These are phyloP conservation scores for Anthonomus grandis DNA, from an alignment of 1,140 invertebrate genomes.

Conservation along the genomic window DNA sequence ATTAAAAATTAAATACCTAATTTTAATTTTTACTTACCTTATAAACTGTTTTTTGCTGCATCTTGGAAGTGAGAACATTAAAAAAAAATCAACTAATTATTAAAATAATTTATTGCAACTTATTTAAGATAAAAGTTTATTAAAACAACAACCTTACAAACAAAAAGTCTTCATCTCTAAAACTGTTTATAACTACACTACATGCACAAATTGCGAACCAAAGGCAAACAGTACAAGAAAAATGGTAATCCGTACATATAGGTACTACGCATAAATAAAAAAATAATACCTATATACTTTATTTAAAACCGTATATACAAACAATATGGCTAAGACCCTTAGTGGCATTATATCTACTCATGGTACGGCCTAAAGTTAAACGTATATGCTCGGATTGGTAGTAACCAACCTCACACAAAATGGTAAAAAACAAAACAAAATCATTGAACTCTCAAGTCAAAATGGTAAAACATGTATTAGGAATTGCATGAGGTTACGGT, in stretches of 20 bases:
- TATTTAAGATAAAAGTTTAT: constrained; percentile 26
- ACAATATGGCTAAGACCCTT: too few relatives aligned
- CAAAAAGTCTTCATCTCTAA: constrained; percentile 35
- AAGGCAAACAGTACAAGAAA: not conserved
- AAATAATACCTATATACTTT: constrained; percentile 19
- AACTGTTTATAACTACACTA: constrained; percentile 28
- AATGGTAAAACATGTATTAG: constrained; percentile 32
- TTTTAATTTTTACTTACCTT: too few relatives aligned
- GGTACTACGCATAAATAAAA: too few relatives aligned
- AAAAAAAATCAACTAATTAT: too few relatives aligned
- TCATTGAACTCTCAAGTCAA: constrained; percentile 13
- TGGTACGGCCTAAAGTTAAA: too few relatives aligned
- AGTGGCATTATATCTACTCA: too few relatives aligned
- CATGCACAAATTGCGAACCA: constrained; percentile 1
- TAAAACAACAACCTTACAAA: constrained; percentile 39
- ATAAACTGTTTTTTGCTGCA: too few relatives aligned
- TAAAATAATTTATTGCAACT: constrained; percentile 29
- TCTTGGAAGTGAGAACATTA: too few relatives aligned
- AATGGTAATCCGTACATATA: too few relatives aligned
- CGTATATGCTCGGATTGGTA: constrained; percentile 22
- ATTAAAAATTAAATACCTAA: too few relatives aligned
- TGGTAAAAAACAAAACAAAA: constrained; percentile 22
- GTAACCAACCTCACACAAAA: constrained; percentile 25
- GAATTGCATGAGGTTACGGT: constrained; percentile 23
- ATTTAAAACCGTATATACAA: too few relatives aligned